Base-by-base conservation (phyloP, 2,888 invertebrate species). In the Drosophila tripunctata region DNA sequence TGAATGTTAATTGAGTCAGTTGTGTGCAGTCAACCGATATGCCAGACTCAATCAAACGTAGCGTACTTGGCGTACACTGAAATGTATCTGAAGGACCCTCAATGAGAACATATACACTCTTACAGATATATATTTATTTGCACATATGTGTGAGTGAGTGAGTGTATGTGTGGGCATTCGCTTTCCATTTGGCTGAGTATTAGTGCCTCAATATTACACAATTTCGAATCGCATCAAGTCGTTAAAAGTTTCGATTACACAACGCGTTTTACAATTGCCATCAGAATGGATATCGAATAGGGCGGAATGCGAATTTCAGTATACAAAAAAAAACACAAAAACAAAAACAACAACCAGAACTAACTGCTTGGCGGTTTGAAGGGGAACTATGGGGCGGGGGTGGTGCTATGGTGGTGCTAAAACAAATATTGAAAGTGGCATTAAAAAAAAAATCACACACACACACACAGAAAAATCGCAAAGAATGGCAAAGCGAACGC, bases 221-320 rank as follows among this genome's bases (percentile, higher is more conserved):
- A 87, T 81, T 81, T 87, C 81, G 85, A 83, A 83, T 83, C 87
- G 87, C 84, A 83, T 83, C 82, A 83, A 88, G 88, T 83, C 88
- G 82, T 83, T 83, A 88, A 83, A 83, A 83, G 88, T 86, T 85
- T 88, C 84, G 88, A 83, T 88, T 88, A 88, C 87, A 86, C 77
- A 88, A 88, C 83, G 81, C 81, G 85, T 66, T 81, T 87, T 78
- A 81, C 87, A 81, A 85, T 81, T 81, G 78, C 72, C 81, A 67
- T 36, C 56, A 38, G 67, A 61, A 62, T 48, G 51, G 54, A 50
- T 50, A 51, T 68, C 48, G 62, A 41, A 55, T 24, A 48, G 51
- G 63, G 63, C 52, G 50, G 27, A 56, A 55, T 41, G 47, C 63
- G 52, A 62, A 62, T 52, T 40, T 40, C 7, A 19, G 40, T 51